phyloP scores from a whole-genome alignment of 1,140 invertebrate genomes.

The Hyphantria cunea region DNA sequence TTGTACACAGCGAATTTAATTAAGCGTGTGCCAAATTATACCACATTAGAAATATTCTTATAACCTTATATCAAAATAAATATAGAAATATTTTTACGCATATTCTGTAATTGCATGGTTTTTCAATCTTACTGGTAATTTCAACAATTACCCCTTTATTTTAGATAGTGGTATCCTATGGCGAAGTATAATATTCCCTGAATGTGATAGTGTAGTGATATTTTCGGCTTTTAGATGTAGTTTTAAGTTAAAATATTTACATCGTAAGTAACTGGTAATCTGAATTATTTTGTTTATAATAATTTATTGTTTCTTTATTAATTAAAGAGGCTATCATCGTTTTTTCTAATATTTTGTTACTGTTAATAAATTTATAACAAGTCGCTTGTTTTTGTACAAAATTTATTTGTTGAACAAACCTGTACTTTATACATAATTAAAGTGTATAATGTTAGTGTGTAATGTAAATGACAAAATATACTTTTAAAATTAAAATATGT shows the following conservation, averaged over 20 bases:
- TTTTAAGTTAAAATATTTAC: constrained; percentile 2
- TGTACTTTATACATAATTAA: no score
- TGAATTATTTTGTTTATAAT: neutral
- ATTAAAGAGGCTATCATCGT: neutral
- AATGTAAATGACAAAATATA: no score
- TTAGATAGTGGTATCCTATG: constrained; percentile 7
- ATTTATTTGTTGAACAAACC: no score
- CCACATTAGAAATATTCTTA: neutral
- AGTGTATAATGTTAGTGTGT: no score
- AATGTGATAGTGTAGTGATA: constrained; percentile 30
- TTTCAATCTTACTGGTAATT: neutral
- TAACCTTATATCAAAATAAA: no score
- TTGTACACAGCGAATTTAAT: neutral
- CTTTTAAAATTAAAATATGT: no score
- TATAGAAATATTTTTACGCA: no score
- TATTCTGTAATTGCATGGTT: no score
- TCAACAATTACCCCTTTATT: constrained; percentile 1
- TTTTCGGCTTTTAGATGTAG: constrained; percentile 22
- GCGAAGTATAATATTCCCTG: constrained; percentile 3
- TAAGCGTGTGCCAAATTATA: neutral
- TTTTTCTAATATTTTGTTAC: neutral
- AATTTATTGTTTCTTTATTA: neutral
- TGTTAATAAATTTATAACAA: no score
- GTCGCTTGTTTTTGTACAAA: no score
- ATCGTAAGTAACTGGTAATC: neutral